phyloP scores from a whole-genome alignment of 2,888 invertebrate species.

The Eristalis intricaria region DNA sequence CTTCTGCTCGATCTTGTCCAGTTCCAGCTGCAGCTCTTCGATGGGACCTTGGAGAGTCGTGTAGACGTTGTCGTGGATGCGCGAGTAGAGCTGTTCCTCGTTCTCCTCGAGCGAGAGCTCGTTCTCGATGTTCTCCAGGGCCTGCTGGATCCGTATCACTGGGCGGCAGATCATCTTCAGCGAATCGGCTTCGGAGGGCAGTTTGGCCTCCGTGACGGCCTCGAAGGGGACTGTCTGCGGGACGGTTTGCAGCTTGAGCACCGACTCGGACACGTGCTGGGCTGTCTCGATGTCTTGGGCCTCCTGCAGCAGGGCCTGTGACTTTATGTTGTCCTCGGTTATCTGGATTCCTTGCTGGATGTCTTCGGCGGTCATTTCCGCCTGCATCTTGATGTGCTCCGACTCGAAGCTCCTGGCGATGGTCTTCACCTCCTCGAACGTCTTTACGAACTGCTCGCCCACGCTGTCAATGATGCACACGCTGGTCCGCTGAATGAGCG shows the following conservation, averaged over 20 bases:
- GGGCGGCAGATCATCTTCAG: constrained; percentile 80
- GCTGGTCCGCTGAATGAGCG: constrained; percentile 87
- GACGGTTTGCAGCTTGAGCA: constrained; percentile 78
- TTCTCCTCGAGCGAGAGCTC: constrained; percentile 79
- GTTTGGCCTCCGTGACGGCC: constrained; percentile 76
- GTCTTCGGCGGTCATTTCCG: constrained; percentile 82
- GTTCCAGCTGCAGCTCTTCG: constrained; percentile 76
- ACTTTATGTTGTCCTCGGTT: constrained; percentile 83
- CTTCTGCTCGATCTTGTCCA: constrained; percentile 77
- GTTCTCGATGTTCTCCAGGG: constrained; percentile 80
- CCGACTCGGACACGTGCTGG: constrained; percentile 79
- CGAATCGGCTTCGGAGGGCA: constrained; percentile 79
- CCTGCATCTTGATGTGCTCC: constrained; percentile 80
- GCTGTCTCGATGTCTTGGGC: constrained; percentile 81
- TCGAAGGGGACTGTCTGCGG: constrained; percentile 76
- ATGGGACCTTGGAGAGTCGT: constrained; percentile 78
- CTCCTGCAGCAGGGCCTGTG: constrained; percentile 83
- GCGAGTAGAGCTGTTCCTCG: constrained; percentile 78
- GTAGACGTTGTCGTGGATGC: constrained; percentile 78
- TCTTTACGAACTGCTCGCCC: constrained; percentile 83
- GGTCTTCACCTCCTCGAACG: constrained; percentile 83
- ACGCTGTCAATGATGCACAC: constrained; percentile 85
- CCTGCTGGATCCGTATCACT: constrained; percentile 81
- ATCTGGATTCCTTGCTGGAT: constrained; percentile 82
- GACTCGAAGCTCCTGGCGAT: constrained; percentile 82